Base-by-base conservation (phyloP, 2,797 vertebrate species). In the Arnoldichthys spilopterus region DNA sequence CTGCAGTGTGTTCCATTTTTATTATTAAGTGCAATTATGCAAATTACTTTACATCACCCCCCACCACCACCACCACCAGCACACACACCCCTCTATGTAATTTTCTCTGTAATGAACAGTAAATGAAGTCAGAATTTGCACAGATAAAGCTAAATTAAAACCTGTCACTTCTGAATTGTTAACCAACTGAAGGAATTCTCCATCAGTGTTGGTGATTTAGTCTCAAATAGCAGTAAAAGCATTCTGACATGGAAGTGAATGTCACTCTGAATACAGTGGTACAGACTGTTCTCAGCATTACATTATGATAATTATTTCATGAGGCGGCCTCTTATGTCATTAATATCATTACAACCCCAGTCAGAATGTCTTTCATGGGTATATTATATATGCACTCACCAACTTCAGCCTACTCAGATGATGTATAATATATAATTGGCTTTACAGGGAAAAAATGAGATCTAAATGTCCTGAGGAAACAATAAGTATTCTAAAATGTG, bases 1-100 rank as follows among this genome's bases (percentile, higher is more conserved):
- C 54, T 81, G 79, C 59, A 47, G 56, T 34, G 62, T 73, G 58
- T 54, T 62, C 56, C 37, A 43, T 76, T 63, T 83, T 83, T 79
- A 81, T 83, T 79, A 81, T 83, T 81, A 76, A 37, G 26, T 66
- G 67, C 61, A 76, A 79, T 79, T 84, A 82, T 81, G 81, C 77
- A 71, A 84, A 80, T 76, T 0, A 82, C 43, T 61, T 74, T 66
- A 51, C 74, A 64, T 81, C 20, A 64, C 66, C 75, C 71, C 64
- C 61, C 34, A 37, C 34, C 34, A 37, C n/a, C n/a, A n/a, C n/a
- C n/a, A n/a, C 43, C 43, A 45, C 49, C 56, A 28, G 13, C 73
- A 58, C 59, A 18, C 53, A 43, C 40, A 28, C 22, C 73, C 43
- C 15, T 43, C 69, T 47, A 43, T 78, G 62, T 70, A 76, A 80